phyloP scores from a whole-genome alignment of 2,797 vertebrate species.

The Notamacropus eugenii region DNA sequence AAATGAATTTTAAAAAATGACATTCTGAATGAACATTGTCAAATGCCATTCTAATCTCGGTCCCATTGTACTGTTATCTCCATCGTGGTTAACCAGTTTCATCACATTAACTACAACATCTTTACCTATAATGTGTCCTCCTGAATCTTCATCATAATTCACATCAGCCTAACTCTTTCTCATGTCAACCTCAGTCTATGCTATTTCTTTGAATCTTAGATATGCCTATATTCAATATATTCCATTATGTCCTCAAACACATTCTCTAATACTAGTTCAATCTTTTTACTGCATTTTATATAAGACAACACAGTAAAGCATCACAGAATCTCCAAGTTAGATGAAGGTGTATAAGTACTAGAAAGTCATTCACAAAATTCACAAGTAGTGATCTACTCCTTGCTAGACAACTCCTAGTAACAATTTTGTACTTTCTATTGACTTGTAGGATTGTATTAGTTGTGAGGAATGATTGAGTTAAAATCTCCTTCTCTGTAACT shows the following conservation, averaged over 20 bases:
- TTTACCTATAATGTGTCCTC: neutral
- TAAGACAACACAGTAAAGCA: neutral
- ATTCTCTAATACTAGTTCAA: neutral
- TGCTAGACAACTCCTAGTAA: neutral
- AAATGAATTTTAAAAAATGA: no score
- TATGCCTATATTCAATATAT: neutral
- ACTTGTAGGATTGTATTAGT: neutral
- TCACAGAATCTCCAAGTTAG: neutral
- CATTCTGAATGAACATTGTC: no score
- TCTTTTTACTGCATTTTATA: neutral
- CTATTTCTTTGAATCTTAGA: neutral
- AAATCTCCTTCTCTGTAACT: neutral
- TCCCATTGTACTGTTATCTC: no score
- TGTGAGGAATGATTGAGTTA: neutral
- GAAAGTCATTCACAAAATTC: neutral
- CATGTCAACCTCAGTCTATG: neutral
- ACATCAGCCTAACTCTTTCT: neutral
- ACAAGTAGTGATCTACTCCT: neutral
- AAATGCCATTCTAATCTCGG: no score
- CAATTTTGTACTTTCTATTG: neutral
- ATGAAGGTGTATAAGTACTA: rapidly evolving
- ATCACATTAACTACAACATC: neutral
- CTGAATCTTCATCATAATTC: neutral
- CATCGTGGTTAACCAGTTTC: no score
- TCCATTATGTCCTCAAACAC: neutral